Conservation (phyloP, 2,113 vertebrate species). For the Gorsachius goisagi region DNA sequence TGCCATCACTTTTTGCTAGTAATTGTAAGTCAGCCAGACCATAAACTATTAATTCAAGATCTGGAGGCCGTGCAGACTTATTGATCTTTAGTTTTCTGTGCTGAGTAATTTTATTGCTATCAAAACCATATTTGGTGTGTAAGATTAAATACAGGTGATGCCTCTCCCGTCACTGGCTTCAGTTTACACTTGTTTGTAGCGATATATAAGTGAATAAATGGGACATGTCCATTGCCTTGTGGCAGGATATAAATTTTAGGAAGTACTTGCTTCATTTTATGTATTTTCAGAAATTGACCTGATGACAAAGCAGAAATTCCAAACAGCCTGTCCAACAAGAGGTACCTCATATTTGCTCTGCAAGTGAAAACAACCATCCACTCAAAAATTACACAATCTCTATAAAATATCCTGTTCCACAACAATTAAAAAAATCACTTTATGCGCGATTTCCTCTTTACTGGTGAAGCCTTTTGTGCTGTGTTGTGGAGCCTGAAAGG, state of each 20-base stretch:
- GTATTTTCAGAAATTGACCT: neutral
- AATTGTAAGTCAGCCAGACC: neutral
- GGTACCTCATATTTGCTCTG: neutral
- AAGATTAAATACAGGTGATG: neutral
- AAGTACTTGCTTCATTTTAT: neutral
- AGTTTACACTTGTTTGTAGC: neutral
- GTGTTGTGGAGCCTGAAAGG: neutral
- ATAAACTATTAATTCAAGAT: neutral
- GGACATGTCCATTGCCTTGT: neutral
- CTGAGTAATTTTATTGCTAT: neutral
- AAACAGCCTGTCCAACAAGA: neutral
- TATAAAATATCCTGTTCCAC: neutral
- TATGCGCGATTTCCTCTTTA: neutral
- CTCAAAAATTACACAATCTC: neutral
- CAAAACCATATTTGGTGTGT: neutral
- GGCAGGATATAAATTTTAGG: neutral
- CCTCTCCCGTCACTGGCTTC: neutral
- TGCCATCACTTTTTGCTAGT: neutral
- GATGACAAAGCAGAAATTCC: constrained; percentile 20
- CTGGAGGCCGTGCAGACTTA: neutral
- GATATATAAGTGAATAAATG: neutral
- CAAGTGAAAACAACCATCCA: neutral
- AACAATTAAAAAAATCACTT: neutral
- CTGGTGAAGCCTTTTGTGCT: neutral
- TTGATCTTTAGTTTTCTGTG: neutral